These are phyloP conservation scores for Holothuria leucospilota DNA, from an alignment of 53 echinoderm and acorn worm species.

Conservation along the genomic window DNA sequence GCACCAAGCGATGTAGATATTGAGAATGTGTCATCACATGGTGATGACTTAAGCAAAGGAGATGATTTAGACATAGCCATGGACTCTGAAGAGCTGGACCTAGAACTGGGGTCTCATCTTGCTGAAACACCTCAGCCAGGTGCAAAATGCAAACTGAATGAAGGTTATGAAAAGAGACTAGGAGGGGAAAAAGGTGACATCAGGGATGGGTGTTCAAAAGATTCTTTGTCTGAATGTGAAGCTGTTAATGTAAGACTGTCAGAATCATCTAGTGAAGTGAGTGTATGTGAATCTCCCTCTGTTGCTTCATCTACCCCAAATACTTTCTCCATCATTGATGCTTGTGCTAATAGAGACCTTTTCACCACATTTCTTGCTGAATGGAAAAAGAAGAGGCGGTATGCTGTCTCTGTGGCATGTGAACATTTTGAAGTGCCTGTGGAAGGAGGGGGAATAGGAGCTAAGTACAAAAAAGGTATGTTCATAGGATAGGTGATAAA, in stretches of 20 bases:
- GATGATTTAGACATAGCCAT: conserved; percentile 44
- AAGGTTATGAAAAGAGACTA: not conserved
- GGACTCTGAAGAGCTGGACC: conserved; percentile 36
- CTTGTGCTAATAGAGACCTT: conserved; percentile 82
- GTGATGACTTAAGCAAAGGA: not conserved
- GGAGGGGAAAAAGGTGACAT: no score
- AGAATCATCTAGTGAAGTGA: not conserved
- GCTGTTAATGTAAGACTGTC: not conserved
- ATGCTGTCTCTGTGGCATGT: conserved; percentile 86
- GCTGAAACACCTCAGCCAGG: not conserved
- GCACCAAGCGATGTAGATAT: conserved; percentile 24
- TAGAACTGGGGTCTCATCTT: not conserved
- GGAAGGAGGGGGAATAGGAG: conserved; percentile 87
- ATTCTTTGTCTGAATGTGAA: not conserved
- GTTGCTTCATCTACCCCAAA: conserved; percentile 67
- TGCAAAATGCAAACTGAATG: not conserved
- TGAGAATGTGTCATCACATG: conserved; percentile 19
- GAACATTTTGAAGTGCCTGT: conserved; percentile 77
- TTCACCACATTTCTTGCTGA: conserved; percentile 85
- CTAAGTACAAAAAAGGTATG: conserved; percentile 78
- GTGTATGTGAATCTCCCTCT: not conserved
- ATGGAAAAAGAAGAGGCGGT: conserved; percentile 81
- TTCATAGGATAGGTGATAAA: no score
- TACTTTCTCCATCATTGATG: conserved; percentile 90
- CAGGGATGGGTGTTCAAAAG: not conserved